Percentiles rank a stretch among this genome's conserved stretches.
Conservation (phyloP, 2,888 invertebrate species). For the Erebia ligea region DNA sequence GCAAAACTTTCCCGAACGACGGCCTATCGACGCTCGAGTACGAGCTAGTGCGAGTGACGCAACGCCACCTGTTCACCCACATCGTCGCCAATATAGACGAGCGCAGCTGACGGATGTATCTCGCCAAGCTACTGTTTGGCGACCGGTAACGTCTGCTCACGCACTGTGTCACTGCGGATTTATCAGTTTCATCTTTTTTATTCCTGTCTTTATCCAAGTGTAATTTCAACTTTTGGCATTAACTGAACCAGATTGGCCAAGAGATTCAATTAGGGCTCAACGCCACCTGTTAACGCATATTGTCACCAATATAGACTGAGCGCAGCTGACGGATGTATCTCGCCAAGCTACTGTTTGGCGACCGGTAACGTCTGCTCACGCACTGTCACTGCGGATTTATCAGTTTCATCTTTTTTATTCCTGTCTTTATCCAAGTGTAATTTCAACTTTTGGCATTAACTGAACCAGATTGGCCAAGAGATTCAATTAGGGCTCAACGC, state of each 20-base stretch:
- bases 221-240: not conserved
- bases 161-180: not conserved
- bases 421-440: too few species aligned
- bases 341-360: constrained; percentile 82
- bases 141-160: constrained; percentile 58
- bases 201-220: too few species aligned
- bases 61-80: constrained; percentile 92
- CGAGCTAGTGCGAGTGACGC: constrained; percentile 85
- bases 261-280: constrained; percentile 61
- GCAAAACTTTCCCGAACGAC: constrained; percentile 91
- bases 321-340: constrained; percentile 87
- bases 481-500: constrained; percentile 72
- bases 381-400: constrained; percentile 1
- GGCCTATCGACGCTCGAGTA: constrained; percentile 94
- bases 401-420: too few species aligned
- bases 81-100: constrained; percentile 89
- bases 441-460: not conserved
- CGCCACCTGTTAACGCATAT: constrained; percentile 93
- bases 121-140: constrained; percentile 82
- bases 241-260: not conserved
- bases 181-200: too few species aligned
- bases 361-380: constrained; percentile 55
- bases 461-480: not conserved
- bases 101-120: constrained; percentile 87
- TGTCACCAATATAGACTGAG: constrained; percentile 87